Base-by-base conservation (phyloP, 2,888 invertebrate genomes). In the Diaphora mendica region DNA sequence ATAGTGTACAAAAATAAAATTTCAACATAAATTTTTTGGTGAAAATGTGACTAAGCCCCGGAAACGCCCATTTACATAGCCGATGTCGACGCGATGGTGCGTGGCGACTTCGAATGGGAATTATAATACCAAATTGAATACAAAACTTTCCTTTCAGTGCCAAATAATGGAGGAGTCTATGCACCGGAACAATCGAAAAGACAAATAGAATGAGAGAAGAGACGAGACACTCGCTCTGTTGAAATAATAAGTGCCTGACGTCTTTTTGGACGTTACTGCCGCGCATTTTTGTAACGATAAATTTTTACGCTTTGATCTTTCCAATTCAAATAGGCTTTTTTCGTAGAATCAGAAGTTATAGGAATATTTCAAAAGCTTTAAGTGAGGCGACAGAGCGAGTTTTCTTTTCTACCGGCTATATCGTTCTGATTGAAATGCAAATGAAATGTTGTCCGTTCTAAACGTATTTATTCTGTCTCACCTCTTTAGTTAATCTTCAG, bases 61-160 rank as follows among this genome's bases (percentile, higher is more conserved):
- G 94, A 94, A 92, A 93, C 93, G 91, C 90, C 94, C 94, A 95
- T 95, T 96, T 95, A 95, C 95, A 95, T 95, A 95, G 95, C 91
- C 94, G 94, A 94, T 95, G 95, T 94, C 92, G 93, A 87, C 93
- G 95, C 95, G 94, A 95, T 95, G 95, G 95, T 95, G 95, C 95
- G 95, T 95, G 94, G 94, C 93, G 94, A 94, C 95, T 95, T 95
- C 95, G 94, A 95, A 96, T 95, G 91, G 94, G 95, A 95, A 96
- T 96, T 96, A 96, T 95, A 96, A 96, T 96, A 96, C 96, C 96
- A 96, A 96, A 96, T 96, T 96, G 96, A 95, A 95, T 96, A 96
- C 96, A 95, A 96, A 96, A 96, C 96, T 96, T 96, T 96, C 95
- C 96, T 96, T 96, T 96, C 96, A 96, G 94, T 94, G 93, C 94